These are phyloP conservation scores for Typhlichthys eigenmanni DNA, from an alignment of 2,797 vertebrate species.

Conservation along the genomic window DNA sequence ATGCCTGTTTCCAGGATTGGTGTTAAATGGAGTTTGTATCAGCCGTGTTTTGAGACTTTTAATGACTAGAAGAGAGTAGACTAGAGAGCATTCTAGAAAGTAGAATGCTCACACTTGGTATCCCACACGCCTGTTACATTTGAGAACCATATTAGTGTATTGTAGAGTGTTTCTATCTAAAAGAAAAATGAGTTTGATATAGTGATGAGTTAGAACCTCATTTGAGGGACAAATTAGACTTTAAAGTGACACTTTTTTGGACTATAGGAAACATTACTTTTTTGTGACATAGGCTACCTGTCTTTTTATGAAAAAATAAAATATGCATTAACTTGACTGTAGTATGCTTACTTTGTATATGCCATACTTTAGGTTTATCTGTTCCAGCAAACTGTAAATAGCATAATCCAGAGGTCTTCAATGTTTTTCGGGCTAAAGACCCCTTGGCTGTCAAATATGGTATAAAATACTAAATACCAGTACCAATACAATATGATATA, in stretches of 20 bases:
- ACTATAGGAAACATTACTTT: conserved; percentile 68
- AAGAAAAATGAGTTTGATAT: conserved; percentile 51
- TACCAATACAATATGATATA: no score
- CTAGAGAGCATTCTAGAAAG: conserved; percentile 12
- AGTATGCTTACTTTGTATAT: conserved; percentile 19
- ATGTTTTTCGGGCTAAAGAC: no score
- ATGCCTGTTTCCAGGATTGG: conserved; percentile 54
- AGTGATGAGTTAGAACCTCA: conserved; percentile 46
- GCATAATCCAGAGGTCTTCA: no score
- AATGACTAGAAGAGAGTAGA: conserved; percentile 33
- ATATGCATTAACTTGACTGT: conserved; percentile 56
- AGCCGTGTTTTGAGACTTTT: conserved; percentile 69
- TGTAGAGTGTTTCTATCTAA: conserved; percentile 34
- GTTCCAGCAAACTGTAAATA: no score
- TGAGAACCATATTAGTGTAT: conserved; percentile 48
- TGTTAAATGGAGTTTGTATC: conserved; percentile 54
- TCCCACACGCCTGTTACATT: conserved; percentile 48
- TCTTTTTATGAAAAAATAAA: conserved; percentile 72
- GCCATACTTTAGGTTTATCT: not conserved
- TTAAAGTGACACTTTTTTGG: conserved; percentile 66
- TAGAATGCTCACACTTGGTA: conserved; percentile 59
- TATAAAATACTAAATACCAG: no score
- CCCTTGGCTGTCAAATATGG: no score
- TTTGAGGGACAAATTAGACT: conserved; percentile 53
- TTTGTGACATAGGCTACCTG: conserved; percentile 61